A percentile compares a stretch with the other conserved stretches of the same genome.
phyloP scores from a whole-genome alignment of 2,888 invertebrate genomes.

The Agriopis leucophaearia region DNA sequence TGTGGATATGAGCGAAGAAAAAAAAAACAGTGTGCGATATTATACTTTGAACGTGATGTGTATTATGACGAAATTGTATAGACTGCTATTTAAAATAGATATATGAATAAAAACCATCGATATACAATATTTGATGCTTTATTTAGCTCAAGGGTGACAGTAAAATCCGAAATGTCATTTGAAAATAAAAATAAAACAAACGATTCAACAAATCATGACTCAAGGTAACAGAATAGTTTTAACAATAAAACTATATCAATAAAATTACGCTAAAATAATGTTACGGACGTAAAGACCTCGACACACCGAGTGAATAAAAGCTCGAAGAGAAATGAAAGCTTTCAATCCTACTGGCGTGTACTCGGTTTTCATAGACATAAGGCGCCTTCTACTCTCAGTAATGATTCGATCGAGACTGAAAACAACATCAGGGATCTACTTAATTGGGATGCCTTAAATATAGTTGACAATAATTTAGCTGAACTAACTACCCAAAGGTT shows the following conservation, averaged over 20 bases:
- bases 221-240: constrained; percentile 85
- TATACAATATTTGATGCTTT: constrained; percentile 83
- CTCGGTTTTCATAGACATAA: constrained; percentile 23
- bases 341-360: constrained; percentile 13
- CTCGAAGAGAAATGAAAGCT: constrained; percentile 4
- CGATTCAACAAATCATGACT: constrained; percentile 85
- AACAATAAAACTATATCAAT: constrained; percentile 82
- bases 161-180: constrained; percentile 83
- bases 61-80: not conserved
- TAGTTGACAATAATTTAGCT: constrained; percentile 36
- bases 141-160: constrained; percentile 84
- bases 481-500: constrained; percentile 10
- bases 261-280: constrained; percentile 77
- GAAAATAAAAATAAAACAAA: constrained; percentile 84
- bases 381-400: constrained; percentile 33
- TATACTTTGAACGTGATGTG: not conserved
- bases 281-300: constrained; percentile 46
- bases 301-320: constrained; percentile 24
- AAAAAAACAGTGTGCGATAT: not conserved
- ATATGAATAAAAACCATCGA: constrained; percentile 70
- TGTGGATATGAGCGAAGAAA: not conserved
- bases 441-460: constrained; percentile 12
- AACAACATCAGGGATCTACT: constrained; percentile 29
- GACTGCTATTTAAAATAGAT: constrained; percentile 19
- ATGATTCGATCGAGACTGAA: constrained; percentile 55